Conservation (phyloP, 2,888 invertebrate genomes). For the Cheiracanthium punctorium region DNA sequence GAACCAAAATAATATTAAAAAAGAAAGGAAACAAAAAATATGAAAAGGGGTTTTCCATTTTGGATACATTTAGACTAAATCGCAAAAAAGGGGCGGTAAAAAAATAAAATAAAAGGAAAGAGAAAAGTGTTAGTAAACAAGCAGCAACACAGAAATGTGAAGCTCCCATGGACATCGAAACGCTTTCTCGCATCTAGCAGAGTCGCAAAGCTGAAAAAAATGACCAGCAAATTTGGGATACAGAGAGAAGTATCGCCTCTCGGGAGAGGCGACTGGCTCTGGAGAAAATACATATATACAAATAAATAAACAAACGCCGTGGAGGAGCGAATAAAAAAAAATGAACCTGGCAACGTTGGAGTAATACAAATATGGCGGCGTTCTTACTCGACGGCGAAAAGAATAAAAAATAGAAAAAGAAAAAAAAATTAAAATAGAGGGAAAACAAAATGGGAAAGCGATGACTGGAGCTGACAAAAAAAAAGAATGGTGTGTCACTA, state of each 20-base stretch:
- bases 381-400: neutral
- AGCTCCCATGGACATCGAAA: constrained; percentile 55
- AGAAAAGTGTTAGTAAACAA: constrained; percentile 38
- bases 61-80: constrained; percentile 37
- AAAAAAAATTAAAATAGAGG: constrained; percentile 41
- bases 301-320: constrained; percentile 42
- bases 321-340: neutral
- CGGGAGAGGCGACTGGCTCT: neutral
- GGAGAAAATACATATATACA: constrained; percentile 53
- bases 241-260: neutral
- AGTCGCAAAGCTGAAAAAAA: constrained; percentile 60
- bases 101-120: neutral
- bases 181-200: constrained; percentile 32
- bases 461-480: constrained; percentile 63
- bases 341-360: constrained; percentile 17
- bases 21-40: neutral
- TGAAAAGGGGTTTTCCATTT: neutral
- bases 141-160: constrained; percentile 38
- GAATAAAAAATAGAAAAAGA: no score
- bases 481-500: constrained; percentile 66
- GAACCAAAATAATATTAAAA: neutral
- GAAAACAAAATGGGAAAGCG: constrained; percentile 52
- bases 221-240: constrained; percentile 49
- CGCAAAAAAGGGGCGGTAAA: neutral
- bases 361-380: constrained; percentile 56